A percentile compares a stretch with the other conserved stretches of the same genome.
phyloP scores from a whole-genome alignment of 2,113 vertebrate species.

The Procapra przewalskii region DNA sequence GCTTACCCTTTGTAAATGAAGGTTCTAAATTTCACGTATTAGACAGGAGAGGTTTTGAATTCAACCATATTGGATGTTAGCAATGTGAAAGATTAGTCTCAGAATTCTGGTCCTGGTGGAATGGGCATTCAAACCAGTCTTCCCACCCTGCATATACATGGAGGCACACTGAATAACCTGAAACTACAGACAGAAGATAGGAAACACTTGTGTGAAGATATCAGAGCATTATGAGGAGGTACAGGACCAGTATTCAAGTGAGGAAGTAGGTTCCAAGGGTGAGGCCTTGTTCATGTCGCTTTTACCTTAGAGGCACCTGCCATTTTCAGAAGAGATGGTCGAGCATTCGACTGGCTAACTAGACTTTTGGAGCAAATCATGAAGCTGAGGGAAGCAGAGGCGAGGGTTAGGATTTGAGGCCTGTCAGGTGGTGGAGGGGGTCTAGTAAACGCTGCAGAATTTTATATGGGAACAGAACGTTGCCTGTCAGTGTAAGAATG shows the following conservation, averaged over 20 bases:
- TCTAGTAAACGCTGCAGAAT: not conserved
- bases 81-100: not conserved
- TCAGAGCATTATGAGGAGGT: not conserved
- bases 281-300: not conserved
- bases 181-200: not conserved
- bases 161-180: not conserved
- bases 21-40: not conserved
- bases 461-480: not conserved
- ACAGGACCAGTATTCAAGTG: not conserved
- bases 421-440: not conserved
- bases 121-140: not conserved
- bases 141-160: not conserved
- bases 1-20: not conserved
- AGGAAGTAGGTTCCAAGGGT: not conserved
- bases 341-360: not conserved
- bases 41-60: not conserved
- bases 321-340: not conserved
- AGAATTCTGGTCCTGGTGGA: not conserved
- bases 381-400: not conserved
- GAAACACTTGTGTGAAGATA: not conserved
- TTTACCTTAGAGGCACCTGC: not conserved
- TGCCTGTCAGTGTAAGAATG: not conserved
- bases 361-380: not conserved
- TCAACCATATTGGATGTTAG: not conserved
- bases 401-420: not conserved